Conservation (phyloP, 2,113 vertebrate species). For the Dunckerocampus dactyliophorus region DNA sequence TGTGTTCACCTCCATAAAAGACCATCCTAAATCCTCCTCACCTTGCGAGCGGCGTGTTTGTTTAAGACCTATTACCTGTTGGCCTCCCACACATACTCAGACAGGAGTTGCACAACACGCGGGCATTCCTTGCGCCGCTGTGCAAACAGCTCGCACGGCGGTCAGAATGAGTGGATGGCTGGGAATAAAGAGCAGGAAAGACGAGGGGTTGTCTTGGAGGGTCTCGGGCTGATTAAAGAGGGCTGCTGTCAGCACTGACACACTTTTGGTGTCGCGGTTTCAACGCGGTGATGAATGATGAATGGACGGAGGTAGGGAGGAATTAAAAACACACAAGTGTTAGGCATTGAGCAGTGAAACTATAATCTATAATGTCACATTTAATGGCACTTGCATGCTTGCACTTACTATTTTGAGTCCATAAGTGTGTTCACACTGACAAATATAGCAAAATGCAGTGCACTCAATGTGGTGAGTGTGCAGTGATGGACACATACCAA, state of each 20-base stretch:
- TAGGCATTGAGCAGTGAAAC: not conserved
- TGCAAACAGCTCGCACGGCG: slow-evolving; percentile 54
- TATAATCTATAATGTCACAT: no score
- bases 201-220: slow-evolving; percentile 16
- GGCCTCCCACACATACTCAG: slow-evolving; percentile 33
- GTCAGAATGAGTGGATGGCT: slow-evolving; percentile 3
- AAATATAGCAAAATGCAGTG: no score
- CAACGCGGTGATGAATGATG: slow-evolving; percentile 41
- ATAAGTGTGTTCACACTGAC: no score
- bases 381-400: no score
- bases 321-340: not conserved
- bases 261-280: slow-evolving; percentile 17
- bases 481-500: no score
- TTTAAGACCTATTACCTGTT: slow-evolving; percentile 50
- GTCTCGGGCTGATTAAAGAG: slow-evolving; percentile 44
- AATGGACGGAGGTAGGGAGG: slow-evolving; percentile 3
- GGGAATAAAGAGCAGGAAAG: slow-evolving; percentile 6
- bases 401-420: no score
- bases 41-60: slow-evolving; percentile 51
- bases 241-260: slow-evolving; percentile 55
- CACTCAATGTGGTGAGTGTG: no score
- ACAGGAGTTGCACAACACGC: slow-evolving; percentile 52
- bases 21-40: slow-evolving; percentile 20
- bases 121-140: slow-evolving; percentile 52
- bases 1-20: slow-evolving; percentile 31